Evolutionary conservation across 2,113 vertebrate genomes (phyloP).

Genomic region (Apodemus sylvaticus): DNA sequence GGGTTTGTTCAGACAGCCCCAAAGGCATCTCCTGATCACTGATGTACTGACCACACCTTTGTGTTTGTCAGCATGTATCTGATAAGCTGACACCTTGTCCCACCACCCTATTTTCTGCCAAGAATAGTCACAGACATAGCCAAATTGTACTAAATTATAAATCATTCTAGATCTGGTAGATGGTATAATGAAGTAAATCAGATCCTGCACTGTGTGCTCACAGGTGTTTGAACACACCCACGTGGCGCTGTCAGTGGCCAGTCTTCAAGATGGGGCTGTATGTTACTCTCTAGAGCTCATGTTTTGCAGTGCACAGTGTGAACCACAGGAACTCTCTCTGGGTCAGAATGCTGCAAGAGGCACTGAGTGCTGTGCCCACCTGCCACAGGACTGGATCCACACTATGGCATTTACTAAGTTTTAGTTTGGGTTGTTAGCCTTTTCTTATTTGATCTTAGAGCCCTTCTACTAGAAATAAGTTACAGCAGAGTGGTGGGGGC

Average conservation of each 20-base stretch:
- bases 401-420: fast-evolving
- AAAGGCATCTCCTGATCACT: fast-evolving
- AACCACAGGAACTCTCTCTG: fast-evolving
- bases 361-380: too few species aligned
- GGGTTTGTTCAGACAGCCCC: background rate
- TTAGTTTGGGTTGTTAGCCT: background rate
- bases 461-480: too few species aligned
- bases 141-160: background rate
- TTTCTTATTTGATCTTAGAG: background rate
- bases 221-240: fast-evolving
- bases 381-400: fast-evolving
- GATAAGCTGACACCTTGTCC: background rate
- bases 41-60: background rate
- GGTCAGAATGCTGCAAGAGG: background rate
- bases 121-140: background rate
- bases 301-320: fast-evolving
- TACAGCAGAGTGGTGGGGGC: background rate
- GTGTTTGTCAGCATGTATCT: too few species aligned
- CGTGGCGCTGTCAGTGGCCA: fast-evolving
- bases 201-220: fast-evolving
- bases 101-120: too few species aligned
- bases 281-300: fast-evolving
- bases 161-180: background rate
- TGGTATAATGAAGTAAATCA: fast-evolving
- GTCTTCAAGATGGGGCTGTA: fast-evolving